Conservation (phyloP, 2,888 invertebrate genomes). For the Teleiodes luculella region DNA sequence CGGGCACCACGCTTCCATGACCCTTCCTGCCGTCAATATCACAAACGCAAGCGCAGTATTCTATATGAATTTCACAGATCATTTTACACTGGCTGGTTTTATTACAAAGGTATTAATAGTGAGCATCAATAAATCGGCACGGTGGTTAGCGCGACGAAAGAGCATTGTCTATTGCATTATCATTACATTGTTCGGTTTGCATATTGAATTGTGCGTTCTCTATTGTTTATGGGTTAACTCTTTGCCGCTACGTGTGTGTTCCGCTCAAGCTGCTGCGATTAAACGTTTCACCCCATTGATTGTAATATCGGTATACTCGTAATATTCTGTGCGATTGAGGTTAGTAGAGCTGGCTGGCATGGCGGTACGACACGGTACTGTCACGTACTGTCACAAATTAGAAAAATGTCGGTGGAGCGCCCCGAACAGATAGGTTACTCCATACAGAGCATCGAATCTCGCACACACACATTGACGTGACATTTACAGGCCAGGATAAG, state of each 20-base stretch:
- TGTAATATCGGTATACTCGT: not conserved
- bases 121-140: slow-evolving; percentile 71
- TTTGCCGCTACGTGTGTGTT: slow-evolving; percentile 66
- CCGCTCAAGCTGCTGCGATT: slow-evolving; percentile 25
- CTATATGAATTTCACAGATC: slow-evolving; percentile 40
- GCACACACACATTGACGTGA: too few species aligned
- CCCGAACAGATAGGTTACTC: too few species aligned
- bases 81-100: slow-evolving; percentile 43
- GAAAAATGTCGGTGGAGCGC: too few species aligned
- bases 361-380: too few species aligned
- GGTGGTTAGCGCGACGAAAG: slow-evolving; percentile 75
- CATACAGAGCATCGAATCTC: too few species aligned
- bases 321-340: too few species aligned
- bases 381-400: too few species aligned
- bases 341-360: too few species aligned
- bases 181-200: slow-evolving; percentile 74
- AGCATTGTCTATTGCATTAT: slow-evolving; percentile 69
- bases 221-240: slow-evolving; percentile 62
- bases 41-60: slow-evolving; percentile 23
- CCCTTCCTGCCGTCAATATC: slow-evolving; percentile 31
- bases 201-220: slow-evolving; percentile 74
- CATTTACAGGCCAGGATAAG: too few species aligned
- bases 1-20: slow-evolving; percentile 37
- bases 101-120: slow-evolving; percentile 65
- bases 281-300: slow-evolving; percentile 6